Conservation (phyloP, 1,140 invertebrate species). For the Goniozus legneri region DNA sequence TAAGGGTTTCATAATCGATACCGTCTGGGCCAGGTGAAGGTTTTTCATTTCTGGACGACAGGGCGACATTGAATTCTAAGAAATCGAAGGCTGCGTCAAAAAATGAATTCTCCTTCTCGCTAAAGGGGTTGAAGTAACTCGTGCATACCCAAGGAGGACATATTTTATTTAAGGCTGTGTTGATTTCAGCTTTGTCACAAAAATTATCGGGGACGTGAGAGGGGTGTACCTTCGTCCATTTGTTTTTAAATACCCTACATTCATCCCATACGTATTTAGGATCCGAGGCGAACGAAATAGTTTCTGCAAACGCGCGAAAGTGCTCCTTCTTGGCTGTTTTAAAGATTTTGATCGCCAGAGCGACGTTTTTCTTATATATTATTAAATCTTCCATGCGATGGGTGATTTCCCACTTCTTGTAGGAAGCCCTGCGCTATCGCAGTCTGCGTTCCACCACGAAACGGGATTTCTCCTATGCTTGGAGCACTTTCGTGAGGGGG, state of each 20-base stretch:
- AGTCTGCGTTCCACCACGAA: not conserved
- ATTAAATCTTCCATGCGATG: not conserved
- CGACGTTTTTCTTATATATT: not conserved
- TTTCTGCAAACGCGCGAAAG: not conserved
- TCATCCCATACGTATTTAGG: not conserved
- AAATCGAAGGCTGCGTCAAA: not conserved
- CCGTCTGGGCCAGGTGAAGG: not conserved
- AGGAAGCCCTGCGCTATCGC: not conserved
- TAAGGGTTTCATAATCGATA: not conserved
- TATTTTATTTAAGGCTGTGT: no score
- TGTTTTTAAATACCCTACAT: not conserved
- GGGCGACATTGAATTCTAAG: not conserved
- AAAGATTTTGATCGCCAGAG: not conserved
- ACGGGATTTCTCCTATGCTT: no score
- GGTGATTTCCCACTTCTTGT: slow-evolving; percentile 2
- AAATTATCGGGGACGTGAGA: no score
- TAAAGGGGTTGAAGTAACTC: no score
- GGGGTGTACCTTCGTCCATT: not conserved
- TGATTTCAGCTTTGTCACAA: no score
- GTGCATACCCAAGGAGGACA: no score
- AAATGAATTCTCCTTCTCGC: no score
- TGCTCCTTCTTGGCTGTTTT: not conserved
- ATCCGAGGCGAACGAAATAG: not conserved
- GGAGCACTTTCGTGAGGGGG: no score
- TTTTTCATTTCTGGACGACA: not conserved